These are phyloP conservation scores for Papio anubis DNA, from an alignment of 2,113 vertebrate species.

Conservation along the genomic window DNA sequence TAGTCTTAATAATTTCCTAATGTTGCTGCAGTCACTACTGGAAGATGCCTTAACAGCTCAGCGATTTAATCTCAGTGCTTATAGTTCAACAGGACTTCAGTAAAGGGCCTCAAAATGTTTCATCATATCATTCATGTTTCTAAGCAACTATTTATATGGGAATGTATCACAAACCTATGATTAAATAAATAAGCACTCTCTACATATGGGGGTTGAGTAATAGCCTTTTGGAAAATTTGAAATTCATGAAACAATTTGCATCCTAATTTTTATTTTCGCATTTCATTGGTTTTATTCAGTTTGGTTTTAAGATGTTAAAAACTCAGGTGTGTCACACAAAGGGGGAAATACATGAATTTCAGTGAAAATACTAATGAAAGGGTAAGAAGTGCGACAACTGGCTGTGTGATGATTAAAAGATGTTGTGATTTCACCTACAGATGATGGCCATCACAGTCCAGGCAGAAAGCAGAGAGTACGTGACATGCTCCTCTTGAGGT, in stretches of 20 bases:
- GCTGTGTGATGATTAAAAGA: neutral
- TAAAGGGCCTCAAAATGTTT: conserved; percentile 7
- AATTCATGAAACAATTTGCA: conserved; percentile 50
- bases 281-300: neutral
- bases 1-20: neutral
- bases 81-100: neutral
- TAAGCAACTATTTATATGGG: conserved; percentile 65
- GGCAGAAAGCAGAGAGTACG: neutral
- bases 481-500: neutral
- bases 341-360: neutral
- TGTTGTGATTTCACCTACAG: neutral
- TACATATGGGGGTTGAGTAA: neutral
- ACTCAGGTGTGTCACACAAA: neutral
- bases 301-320: conserved; percentile 23
- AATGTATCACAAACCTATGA: conserved; percentile 39
- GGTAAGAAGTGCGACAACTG: neutral
- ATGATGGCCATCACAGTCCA: neutral
- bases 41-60: neutral
- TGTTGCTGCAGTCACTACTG: neutral
- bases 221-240: conserved; percentile 31
- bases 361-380: conserved; percentile 1
- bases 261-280: neutral
- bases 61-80: neutral
- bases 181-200: conserved; percentile 65
- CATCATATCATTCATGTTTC: conserved; percentile 42